A percentile compares a stretch with the other conserved stretches of the same genome.
Conservation (phyloP, 2,113 vertebrate genomes). For the Boleophthalmus pectinirostris region DNA sequence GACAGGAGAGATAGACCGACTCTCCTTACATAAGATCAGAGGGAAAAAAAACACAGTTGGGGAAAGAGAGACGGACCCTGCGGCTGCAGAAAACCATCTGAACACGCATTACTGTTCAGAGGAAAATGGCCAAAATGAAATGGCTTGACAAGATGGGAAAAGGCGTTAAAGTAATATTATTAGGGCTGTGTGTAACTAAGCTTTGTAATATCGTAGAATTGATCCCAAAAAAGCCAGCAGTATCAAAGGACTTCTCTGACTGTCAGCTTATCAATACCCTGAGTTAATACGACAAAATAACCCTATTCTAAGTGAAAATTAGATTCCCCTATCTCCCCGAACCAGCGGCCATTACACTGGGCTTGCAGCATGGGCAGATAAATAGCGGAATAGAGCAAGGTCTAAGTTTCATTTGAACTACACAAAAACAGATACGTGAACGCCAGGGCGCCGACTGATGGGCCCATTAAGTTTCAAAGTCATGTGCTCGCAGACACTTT, state of each 20-base stretch:
- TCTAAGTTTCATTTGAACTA: slow-evolving; percentile 18
- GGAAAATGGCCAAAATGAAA: slow-evolving; percentile 50
- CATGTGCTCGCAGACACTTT: slow-evolving; percentile 27
- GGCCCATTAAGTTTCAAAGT: slow-evolving; percentile 34
- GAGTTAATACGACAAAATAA: slow-evolving; percentile 44
- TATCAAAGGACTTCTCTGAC: slow-evolving; percentile 29
- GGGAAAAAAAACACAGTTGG: slow-evolving; percentile 31
- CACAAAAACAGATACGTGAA: slow-evolving; percentile 17
- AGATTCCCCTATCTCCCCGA: slow-evolving; percentile 31
- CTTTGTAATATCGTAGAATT: slow-evolving; percentile 28
- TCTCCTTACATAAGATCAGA: slow-evolving; percentile 68
- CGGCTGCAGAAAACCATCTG: slow-evolving; percentile 53
- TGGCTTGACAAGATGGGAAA: slow-evolving; percentile 27
- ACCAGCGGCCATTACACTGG: slow-evolving; percentile 20
- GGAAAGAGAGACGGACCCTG: slow-evolving; percentile 62
- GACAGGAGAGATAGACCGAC: slow-evolving; percentile 63
- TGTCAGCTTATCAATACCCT: slow-evolving; percentile 40
- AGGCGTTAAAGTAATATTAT: slow-evolving; percentile 8
- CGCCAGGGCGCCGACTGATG: slow-evolving; percentile 26
- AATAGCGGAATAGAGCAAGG: slow-evolving; percentile 24
- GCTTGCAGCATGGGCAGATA: slow-evolving; percentile 1
- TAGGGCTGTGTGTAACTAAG: slow-evolving; percentile 16
- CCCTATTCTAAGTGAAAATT: slow-evolving; percentile 50
- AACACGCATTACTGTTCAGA: slow-evolving; percentile 40
- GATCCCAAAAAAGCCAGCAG: slow-evolving; percentile 29